Conservation (phyloP, 2,113 vertebrate genomes). For the Aptenodytes forsteri region DNA sequence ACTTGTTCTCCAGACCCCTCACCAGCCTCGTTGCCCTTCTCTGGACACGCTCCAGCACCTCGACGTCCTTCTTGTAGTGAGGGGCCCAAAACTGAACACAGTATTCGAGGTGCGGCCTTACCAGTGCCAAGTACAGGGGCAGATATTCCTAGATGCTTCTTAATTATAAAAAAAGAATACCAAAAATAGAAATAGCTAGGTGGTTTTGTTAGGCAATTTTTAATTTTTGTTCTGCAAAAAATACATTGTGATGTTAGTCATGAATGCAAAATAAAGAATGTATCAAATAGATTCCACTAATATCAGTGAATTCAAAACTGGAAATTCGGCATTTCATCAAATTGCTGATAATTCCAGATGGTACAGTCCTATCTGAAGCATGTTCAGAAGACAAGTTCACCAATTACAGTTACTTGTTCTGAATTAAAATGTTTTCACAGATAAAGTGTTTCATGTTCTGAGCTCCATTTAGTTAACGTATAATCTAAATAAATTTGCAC, state of each 20-base stretch:
- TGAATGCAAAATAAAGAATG: background rate
- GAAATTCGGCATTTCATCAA: conserved; percentile 20
- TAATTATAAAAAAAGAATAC: background rate
- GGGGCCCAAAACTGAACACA: too few relatives aligned
- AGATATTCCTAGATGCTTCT: background rate
- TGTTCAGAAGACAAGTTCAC: conserved; percentile 2
- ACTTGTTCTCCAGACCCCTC: too few relatives aligned
- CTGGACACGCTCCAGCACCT: too few relatives aligned
- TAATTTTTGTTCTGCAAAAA: background rate
- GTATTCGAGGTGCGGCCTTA: too few relatives aligned
- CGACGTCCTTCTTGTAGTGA: too few relatives aligned
- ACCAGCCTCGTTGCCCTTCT: too few relatives aligned
- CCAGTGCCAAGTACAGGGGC: too few relatives aligned
- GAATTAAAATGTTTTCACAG: conserved; percentile 19
- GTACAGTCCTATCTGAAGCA: background rate
- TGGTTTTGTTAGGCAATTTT: background rate
- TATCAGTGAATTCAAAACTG: background rate
- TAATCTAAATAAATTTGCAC: background rate
- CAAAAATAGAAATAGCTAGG: background rate
- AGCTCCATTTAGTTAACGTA: background rate
- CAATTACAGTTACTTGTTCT: background rate
- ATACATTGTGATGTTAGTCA: background rate
- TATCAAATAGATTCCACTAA: background rate
- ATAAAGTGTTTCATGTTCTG: background rate
- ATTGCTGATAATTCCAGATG: conserved; percentile 39